phyloP scores from a whole-genome alignment of 1,140 invertebrate species.

The Trichonephila clavipes region DNA sequence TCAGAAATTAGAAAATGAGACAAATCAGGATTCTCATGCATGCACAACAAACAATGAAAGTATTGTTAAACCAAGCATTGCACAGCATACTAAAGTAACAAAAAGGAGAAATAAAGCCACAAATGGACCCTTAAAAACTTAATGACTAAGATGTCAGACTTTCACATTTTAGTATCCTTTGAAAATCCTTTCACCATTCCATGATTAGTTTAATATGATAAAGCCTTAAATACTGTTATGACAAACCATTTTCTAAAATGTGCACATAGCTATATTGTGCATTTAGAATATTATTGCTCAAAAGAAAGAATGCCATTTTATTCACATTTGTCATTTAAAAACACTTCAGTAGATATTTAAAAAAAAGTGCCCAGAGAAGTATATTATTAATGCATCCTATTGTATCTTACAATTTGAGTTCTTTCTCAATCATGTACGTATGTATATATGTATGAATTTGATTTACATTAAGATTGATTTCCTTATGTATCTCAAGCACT shows the following conservation, averaged over 20 bases:
- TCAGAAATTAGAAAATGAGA: constrained; percentile 42
- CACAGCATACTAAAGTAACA: constrained; percentile 32
- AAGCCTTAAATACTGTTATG: constrained; percentile 32
- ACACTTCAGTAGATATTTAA: not conserved
- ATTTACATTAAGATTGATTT: not conserved
- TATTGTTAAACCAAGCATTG: constrained; percentile 36
- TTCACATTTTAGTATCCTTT: constrained; percentile 48
- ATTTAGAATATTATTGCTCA: constrained; percentile 5
- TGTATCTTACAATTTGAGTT: not conserved
- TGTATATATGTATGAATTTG: not conserved
- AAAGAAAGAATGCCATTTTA: not conserved
- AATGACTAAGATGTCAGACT: not conserved
- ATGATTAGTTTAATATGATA: constrained; percentile 27
- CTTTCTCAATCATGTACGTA: not conserved
- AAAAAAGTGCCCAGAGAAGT: not conserved
- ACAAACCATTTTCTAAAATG: not conserved
- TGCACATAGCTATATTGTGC: constrained; percentile 33
- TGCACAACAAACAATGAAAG: not conserved
- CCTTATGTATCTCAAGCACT: too few relatives aligned
- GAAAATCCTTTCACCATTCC: constrained; percentile 45
- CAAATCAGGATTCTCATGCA: not conserved
- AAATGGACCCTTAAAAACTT: constrained; percentile 67
- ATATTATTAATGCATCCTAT: not conserved
- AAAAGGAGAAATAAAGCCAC: constrained; percentile 37
- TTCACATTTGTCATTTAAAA: not conserved